A percentile compares a stretch with the other conserved stretches of the same genome.
These are phyloP conservation scores for Oncorhynchus mykiss DNA, from an alignment of 2,113 vertebrate genomes.

Conservation along the genomic window DNA sequence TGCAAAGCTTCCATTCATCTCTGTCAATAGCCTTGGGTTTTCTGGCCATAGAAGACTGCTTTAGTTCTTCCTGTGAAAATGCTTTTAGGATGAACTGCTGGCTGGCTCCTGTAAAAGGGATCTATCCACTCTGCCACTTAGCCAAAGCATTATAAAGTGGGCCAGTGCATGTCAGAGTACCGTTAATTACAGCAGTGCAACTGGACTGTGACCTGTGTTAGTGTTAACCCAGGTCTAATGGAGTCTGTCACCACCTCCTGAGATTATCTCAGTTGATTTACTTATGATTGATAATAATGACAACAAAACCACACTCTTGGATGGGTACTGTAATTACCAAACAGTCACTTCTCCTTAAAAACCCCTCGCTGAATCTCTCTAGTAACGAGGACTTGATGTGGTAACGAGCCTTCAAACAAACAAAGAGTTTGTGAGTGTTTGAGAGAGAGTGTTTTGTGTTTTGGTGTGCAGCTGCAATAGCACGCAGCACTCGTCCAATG, in stretches of 20 bases:
- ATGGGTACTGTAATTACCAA: background rate
- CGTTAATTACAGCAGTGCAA: constrained; percentile 61
- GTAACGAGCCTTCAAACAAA: background rate
- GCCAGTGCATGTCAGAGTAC: constrained; percentile 51
- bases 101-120: constrained; percentile 61
- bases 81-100: constrained; percentile 53
- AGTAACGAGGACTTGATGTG: background rate
- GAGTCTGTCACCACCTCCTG: constrained; percentile 48
- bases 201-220: constrained; percentile 44
- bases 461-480: constrained; percentile 12
- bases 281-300: constrained; percentile 3
- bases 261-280: constrained; percentile 22
- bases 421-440: background rate
- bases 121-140: constrained; percentile 45
- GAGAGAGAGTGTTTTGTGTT: background rate
- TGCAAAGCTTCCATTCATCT: constrained; percentile 64
- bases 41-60: constrained; percentile 39
- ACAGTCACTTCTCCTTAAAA: constrained; percentile 9
- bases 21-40: constrained; percentile 57
- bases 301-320: constrained; percentile 1
- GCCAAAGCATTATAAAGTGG: constrained; percentile 56
- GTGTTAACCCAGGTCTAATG: constrained; percentile 54
- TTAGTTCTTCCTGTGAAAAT: constrained; percentile 18
- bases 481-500: constrained; percentile 19
- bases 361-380: no score